Base-by-base conservation (phyloP, 1,140 invertebrate genomes). In the Penaeus vannamei region DNA sequence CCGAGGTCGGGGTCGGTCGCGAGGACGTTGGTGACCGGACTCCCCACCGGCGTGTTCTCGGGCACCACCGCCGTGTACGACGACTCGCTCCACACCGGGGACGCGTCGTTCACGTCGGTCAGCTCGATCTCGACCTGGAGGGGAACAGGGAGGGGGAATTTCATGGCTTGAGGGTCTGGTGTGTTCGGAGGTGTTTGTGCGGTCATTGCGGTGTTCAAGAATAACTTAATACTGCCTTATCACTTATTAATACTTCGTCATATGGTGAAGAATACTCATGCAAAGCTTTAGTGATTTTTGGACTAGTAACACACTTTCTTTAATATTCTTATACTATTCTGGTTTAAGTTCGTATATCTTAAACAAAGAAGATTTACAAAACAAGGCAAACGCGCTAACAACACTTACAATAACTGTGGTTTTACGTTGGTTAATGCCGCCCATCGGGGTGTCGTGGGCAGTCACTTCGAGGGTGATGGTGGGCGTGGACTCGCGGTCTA, bases 81-180 rank as follows among this genome's bases (percentile, higher is more conserved):
- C 53, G 90, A 83, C 84, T 93, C 91, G 36, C 77, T 91, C 93
- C 94, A 93, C 59, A 88, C 92, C 0, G 96, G 96, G 26, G 96
- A 94, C 92, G 97, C 97, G 90, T 98, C 97, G 91, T 98, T 97
- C 0, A 97, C 95, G 92, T 97, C 97, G 0, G 96, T 92, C 7
- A 98, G 94, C 91, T 96, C 95, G 8, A 97, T 94, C 0, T 94
- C 94, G 0, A 97, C 94, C 89, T 95, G 85, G 22, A 86, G 60
- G n/a, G 76, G 59, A 29, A 59, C 46, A 46, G 22, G n/a, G 32
- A 80, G 53, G 53, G n/a, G 7, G n/a, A n/a, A 46, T 10, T 46
- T 46, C 53, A 42, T 23, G 36, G 20, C 12, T 26, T 17, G n/a
- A 46, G 53, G 60, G 46, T 4, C 42, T 60, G 46, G 1, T 12